These are phyloP conservation scores for Julus scandinavius DNA, from an alignment of 2,888 invertebrate genomes.

Conservation along the genomic window DNA sequence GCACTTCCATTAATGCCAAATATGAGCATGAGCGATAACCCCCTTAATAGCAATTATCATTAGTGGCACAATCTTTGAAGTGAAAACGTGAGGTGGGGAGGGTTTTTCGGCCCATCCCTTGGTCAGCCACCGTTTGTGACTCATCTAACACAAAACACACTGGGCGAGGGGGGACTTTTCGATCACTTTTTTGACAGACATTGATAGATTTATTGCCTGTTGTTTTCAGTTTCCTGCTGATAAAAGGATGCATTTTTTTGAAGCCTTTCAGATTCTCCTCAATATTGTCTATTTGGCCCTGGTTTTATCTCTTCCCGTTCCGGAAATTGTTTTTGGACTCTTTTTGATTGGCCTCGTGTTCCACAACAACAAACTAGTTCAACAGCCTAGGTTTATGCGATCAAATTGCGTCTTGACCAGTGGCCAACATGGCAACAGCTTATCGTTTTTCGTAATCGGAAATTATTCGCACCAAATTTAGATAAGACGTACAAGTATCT, in stretches of 20 bases:
- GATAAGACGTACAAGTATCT: neutral
- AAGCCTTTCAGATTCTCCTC: conserved; percentile 18
- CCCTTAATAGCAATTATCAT: neutral
- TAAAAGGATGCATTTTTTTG: neutral
- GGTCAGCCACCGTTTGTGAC: neutral
- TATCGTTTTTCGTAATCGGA: neutral
- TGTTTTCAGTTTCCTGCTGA: neutral
- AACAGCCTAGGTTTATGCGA: neutral
- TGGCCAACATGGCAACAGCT: neutral
- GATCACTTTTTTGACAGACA: neutral
- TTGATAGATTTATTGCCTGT: conserved; percentile 18
- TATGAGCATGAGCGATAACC: neutral
- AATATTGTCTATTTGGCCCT: neutral
- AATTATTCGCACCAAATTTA: neutral
- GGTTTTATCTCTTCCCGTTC: neutral
- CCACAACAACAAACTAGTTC: neutral
- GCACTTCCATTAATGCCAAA: neutral
- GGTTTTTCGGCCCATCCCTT: neutral
- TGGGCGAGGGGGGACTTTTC: neutral
- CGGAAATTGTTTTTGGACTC: conserved; percentile 18
- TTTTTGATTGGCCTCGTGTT: conserved; percentile 18
- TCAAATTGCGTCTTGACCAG: neutral
- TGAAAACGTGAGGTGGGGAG: conserved; percentile 2
- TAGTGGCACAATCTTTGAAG: neutral
- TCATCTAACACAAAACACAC: neutral